Percentiles rank a stretch among this genome's conserved stretches.
Conservation (phyloP, 2,888 invertebrate genomes). For the Chydorus sphaericus region DNA sequence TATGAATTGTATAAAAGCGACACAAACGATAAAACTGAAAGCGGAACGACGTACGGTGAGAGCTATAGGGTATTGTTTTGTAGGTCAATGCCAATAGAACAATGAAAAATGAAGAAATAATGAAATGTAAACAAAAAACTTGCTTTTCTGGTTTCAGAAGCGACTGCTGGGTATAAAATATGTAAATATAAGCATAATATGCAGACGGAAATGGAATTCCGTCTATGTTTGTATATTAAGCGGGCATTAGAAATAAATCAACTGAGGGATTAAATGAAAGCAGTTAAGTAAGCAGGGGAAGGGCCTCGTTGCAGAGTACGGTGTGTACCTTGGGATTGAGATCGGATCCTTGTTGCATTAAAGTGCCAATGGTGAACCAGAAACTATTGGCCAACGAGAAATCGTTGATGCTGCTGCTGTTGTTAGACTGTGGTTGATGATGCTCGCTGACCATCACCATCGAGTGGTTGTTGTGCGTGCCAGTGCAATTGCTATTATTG, state of each 20-base stretch:
- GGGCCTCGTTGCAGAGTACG: background rate
- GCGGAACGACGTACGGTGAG: background rate
- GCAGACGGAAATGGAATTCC: background rate
- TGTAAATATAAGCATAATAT: background rate
- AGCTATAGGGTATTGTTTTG: background rate
- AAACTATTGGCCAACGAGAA: conserved; percentile 93
- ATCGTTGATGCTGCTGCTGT: conserved; percentile 49
- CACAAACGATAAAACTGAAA: background rate
- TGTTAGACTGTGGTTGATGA: background rate
- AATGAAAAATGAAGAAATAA: background rate
- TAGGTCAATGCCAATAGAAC: background rate
- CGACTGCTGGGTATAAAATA: background rate
- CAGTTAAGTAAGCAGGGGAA: background rate
- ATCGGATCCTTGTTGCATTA: conserved; percentile 85
- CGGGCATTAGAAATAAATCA: too few relatives aligned
- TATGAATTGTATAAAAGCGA: background rate
- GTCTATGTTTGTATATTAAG: too few relatives aligned
- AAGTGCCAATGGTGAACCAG: conserved; percentile 91
- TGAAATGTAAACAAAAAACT: background rate
- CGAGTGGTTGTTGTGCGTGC: background rate
- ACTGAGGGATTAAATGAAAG: background rate
- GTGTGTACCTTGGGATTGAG: conserved; percentile 63
- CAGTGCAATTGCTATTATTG: background rate
- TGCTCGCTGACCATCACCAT: background rate
- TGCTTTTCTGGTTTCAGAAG: background rate